Evolutionary conservation across 2,113 vertebrate species (phyloP).

Genomic region (Stictonetta naevosa): DNA sequence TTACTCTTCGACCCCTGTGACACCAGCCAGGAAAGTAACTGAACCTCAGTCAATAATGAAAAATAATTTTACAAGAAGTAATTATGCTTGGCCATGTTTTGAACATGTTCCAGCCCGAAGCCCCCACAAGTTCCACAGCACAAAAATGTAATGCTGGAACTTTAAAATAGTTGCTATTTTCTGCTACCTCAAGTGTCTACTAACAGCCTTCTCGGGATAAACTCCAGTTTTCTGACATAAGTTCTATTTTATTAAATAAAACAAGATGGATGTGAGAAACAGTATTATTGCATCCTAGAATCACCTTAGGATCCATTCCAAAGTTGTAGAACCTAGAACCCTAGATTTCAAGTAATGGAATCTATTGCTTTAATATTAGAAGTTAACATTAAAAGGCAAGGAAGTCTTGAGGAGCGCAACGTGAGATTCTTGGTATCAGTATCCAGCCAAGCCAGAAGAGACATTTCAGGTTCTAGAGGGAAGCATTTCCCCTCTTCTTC

Average conservation of each 20-base stretch:
- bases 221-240: not conserved
- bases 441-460: not conserved
- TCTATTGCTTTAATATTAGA: not conserved
- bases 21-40: not conserved
- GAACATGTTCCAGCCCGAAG: not conserved
- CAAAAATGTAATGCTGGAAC: not conserved
- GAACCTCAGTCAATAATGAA: not conserved
- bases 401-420: not conserved
- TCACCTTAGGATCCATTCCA: not conserved
- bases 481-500: not conserved
- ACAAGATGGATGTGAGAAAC: not conserved
- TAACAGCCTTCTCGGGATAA: not conserved
- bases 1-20: rapidly evolving
- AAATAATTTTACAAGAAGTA: not conserved
- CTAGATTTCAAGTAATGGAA: not conserved
- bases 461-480: not conserved
- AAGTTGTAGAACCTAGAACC: not conserved
- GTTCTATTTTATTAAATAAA: not conserved
- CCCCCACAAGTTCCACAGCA: not conserved
- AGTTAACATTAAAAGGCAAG: not conserved
- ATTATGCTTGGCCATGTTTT: not conserved
- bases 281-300: not conserved
- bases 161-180: not conserved
- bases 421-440: not conserved
- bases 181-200: not conserved